These are phyloP conservation scores for Forbesichthys papilliferus DNA, from an alignment of 2,113 vertebrate species.

Conservation along the genomic window DNA sequence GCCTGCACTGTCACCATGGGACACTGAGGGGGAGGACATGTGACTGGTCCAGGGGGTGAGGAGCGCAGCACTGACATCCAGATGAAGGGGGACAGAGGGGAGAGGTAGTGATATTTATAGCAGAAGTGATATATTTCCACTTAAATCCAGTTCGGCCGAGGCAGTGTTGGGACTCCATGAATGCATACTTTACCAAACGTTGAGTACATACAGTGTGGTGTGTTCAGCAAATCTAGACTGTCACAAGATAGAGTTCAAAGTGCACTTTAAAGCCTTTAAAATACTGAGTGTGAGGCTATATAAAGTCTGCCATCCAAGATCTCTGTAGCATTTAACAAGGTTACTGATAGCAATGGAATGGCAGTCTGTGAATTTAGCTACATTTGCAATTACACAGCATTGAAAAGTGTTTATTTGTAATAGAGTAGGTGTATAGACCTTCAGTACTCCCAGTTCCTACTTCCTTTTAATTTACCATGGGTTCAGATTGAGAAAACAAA, in stretches of 20 bases:
- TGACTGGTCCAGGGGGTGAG: conserved; percentile 56
- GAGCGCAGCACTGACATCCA: conserved; percentile 35
- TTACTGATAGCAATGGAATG: neutral
- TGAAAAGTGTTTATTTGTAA: neutral
- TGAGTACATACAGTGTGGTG: conserved; percentile 27
- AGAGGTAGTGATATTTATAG: conserved; percentile 29
- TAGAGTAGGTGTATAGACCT: no score
- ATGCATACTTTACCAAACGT: conserved; percentile 15
- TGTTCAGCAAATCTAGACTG: conserved; percentile 62
- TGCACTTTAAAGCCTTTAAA: conserved; percentile 41
- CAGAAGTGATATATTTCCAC: conserved; percentile 26
- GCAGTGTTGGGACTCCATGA: conserved; percentile 9
- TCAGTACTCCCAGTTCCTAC: no score
- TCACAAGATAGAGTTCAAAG: conserved; percentile 75
- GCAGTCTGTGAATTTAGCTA: neutral
- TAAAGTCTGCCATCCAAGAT: conserved; percentile 3
- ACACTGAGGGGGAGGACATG: conserved; percentile 58
- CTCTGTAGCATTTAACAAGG: conserved; percentile 3
- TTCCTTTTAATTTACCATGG: neutral
- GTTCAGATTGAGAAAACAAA: neutral
- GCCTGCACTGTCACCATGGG: conserved; percentile 60
- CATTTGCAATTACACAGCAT: neutral
- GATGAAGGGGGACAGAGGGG: conserved; percentile 21
- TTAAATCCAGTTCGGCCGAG: conserved; percentile 41
- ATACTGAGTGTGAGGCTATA: conserved; percentile 35